Conservation (phyloP, 2,797 vertebrate species). For the Poliocrania exsul region DNA sequence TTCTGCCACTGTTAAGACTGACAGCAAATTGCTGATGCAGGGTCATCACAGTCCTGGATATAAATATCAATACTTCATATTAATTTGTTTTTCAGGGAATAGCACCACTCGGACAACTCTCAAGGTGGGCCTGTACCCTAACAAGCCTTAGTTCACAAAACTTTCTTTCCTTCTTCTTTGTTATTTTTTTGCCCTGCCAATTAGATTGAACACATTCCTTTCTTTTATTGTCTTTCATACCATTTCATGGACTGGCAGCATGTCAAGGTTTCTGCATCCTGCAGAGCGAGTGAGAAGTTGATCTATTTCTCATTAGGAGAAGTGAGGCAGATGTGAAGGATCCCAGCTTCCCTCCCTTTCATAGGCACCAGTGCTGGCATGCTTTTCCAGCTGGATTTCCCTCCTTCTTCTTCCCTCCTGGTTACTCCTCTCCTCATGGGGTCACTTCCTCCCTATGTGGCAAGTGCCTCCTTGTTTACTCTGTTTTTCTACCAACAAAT, state of each 20-base stretch:
- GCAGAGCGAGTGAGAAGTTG: neutral
- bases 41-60: neutral
- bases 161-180: neutral
- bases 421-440: neutral
- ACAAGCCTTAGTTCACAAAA: neutral
- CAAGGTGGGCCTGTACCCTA: neutral
- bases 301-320: neutral
- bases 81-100: neutral
- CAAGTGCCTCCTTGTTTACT: neutral
- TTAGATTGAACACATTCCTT: neutral
- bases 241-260: neutral
- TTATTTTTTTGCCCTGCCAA: neutral
- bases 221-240: neutral
- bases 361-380: accelerated
- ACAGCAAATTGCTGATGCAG: neutral
- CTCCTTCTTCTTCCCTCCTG: neutral
- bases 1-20: neutral
- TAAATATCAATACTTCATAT: neutral
- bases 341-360: neutral
- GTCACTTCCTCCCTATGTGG: accelerated
- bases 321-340: neutral
- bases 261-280: neutral
- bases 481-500: neutral
- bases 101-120: neutral
- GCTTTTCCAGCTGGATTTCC: neutral